These are phyloP conservation scores for Temnopleurus reevesii DNA, from an alignment of 53 echinoderm and acorn worm species.

Conservation along the genomic window DNA sequence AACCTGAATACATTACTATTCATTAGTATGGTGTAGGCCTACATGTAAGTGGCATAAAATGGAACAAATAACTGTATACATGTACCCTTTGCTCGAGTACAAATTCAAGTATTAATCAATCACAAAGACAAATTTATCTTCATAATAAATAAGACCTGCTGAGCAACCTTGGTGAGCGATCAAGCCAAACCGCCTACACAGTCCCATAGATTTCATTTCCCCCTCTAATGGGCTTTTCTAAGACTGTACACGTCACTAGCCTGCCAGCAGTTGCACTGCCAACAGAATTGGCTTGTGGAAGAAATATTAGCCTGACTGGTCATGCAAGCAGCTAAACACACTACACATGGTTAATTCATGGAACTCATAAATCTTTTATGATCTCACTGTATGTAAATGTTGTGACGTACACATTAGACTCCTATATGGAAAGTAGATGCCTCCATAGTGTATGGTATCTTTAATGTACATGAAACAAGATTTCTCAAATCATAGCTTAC, in stretches of 20 bases:
- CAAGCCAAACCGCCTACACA: slow-evolving; percentile 21
- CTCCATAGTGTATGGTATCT: too few relatives aligned
- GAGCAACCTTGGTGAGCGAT: slow-evolving; percentile 8
- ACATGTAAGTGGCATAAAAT: too few relatives aligned
- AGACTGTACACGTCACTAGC: neutral
- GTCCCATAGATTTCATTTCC: slow-evolving; percentile 20
- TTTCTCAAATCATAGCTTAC: too few relatives aligned
- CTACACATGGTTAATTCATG: neutral
- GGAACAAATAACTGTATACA: neutral
- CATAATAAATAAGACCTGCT: neutral
- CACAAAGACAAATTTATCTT: neutral
- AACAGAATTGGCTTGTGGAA: neutral
- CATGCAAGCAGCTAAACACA: neutral
- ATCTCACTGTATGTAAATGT: too few relatives aligned
- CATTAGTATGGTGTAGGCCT: too few relatives aligned
- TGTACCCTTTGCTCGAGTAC: too few relatives aligned
- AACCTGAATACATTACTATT: too few relatives aligned
- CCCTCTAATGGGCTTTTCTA: neutral
- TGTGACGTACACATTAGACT: too few relatives aligned
- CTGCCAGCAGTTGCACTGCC: neutral
- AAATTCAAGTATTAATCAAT: neutral
- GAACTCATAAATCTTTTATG: neutral
- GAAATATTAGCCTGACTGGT: neutral
- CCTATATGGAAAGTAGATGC: too few relatives aligned
- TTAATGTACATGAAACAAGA: too few relatives aligned